Evolutionary conservation across 2,797 vertebrate species (phyloP).

Genomic region (Petrocephalus sullivani): DNA sequence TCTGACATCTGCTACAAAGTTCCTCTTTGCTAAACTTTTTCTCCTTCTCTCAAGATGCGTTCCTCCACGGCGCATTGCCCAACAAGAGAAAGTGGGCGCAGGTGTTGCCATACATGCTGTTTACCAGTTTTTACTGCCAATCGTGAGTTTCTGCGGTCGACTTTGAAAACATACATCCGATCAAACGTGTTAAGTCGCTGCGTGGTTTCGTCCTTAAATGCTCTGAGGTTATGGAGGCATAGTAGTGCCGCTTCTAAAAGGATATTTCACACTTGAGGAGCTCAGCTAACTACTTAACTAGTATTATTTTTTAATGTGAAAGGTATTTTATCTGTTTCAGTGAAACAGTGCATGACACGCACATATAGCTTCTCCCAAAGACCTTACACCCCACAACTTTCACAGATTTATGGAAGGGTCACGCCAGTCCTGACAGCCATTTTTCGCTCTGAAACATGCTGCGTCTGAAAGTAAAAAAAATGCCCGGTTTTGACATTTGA

Average conservation of each 20-base stretch:
- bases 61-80: neutral
- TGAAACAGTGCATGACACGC: neutral
- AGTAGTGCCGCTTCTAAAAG: neutral
- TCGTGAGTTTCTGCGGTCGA: neutral
- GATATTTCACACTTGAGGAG: neutral
- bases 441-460: neutral
- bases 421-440: neutral
- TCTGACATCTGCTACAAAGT: constrained; percentile 67
- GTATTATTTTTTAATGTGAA: neutral
- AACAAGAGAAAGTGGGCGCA: neutral
- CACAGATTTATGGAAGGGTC: neutral
- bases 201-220: neutral
- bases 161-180: neutral
- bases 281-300: neutral
- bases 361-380: neutral
- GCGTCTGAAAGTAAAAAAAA: neutral
- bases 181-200: neutral
- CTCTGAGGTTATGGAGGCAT: neutral
- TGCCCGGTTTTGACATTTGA: neutral
- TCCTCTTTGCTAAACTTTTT: constrained; percentile 59
- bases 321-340: neutral
- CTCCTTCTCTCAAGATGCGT: constrained; percentile 11
- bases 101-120: neutral
- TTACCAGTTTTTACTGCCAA: neutral
- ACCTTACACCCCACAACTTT: neutral